These are phyloP conservation scores for Ctenomys sociabilis DNA, from an alignment of 2,113 vertebrate genomes.

Conservation along the genomic window DNA sequence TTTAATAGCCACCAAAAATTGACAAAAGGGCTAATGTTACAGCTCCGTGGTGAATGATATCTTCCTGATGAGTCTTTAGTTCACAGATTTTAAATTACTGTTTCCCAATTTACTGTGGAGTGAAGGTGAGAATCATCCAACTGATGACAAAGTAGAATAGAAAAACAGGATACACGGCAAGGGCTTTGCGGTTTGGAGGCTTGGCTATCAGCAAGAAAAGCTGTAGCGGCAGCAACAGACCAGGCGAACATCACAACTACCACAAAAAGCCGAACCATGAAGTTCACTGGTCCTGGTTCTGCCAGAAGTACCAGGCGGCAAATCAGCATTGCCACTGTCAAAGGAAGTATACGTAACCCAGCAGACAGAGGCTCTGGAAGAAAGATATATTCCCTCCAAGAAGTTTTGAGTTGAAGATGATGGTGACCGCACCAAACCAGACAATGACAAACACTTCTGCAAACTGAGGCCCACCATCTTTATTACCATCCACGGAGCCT, in stretches of 20 bases:
- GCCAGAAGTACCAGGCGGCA: constrained; percentile 93
- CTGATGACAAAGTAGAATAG: constrained; percentile 99
- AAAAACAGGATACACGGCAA: constrained; percentile 97
- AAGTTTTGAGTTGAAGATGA: constrained; percentile 97
- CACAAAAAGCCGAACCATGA: constrained; percentile 90
- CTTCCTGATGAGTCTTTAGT: constrained; percentile 66
- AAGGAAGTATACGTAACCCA: constrained; percentile 96
- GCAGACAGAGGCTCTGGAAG: constrained; percentile 98
- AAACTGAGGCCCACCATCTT: constrained; percentile 96
- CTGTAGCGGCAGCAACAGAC: constrained; percentile 96
- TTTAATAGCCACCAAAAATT: constrained; percentile 73
- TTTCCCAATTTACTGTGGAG: constrained; percentile 77
- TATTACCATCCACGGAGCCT: constrained; percentile 89
- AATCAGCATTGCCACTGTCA: constrained; percentile 93
- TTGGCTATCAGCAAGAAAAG: constrained; percentile 97
- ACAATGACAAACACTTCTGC: constrained; percentile 98
- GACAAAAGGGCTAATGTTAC: constrained; percentile 77
- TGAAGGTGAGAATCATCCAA: constrained; percentile 97
- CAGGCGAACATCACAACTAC: constrained; percentile 93
- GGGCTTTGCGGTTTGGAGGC: constrained; percentile 94
- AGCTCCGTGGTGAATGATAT: constrained; percentile 65
- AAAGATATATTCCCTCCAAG: constrained; percentile 98
- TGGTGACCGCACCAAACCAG: constrained; percentile 98
- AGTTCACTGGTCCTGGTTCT: constrained; percentile 82
- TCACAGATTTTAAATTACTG: constrained; percentile 40